Evolutionary conservation across 2,797 vertebrate genomes (phyloP).

Genomic region (Poeciliopsis infans): DNA sequence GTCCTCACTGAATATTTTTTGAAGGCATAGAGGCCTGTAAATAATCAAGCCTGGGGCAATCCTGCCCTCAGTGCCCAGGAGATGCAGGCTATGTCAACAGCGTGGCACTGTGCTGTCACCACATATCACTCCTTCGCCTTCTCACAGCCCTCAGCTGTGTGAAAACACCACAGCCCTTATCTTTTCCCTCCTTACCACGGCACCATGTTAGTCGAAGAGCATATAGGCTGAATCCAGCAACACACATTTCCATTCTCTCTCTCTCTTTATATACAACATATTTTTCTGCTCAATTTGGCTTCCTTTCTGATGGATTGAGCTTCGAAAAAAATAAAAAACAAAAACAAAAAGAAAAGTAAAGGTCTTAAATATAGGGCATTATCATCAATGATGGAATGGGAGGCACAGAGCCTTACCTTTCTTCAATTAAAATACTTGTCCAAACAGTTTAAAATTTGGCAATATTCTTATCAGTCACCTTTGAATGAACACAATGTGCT

Average conservation of each 20-base stretch:
- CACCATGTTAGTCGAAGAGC: conserved; percentile 62
- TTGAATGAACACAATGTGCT: background rate
- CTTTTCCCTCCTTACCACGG: conserved; percentile 58
- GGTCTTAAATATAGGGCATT: conserved; percentile 21
- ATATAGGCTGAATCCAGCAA: conserved; percentile 51
- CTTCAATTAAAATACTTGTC: background rate
- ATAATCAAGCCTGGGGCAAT: conserved; percentile 80
- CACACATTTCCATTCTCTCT: conserved; percentile 29
- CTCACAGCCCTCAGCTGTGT: conserved; percentile 71
- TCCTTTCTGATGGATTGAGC: conserved; percentile 23
- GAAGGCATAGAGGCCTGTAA: conserved; percentile 76
- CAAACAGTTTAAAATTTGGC: background rate
- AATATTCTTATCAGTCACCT: background rate
- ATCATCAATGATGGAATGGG: conserved; percentile 4
- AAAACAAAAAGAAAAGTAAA: background rate
- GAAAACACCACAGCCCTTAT: conserved; percentile 75
- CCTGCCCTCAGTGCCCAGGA: conserved; percentile 77
- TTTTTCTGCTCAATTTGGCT: conserved; percentile 41
- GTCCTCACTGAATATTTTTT: conserved; percentile 69
- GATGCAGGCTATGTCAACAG: conserved; percentile 83
- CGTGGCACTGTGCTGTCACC: conserved; percentile 81
- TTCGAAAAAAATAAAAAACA: conserved; percentile 21
- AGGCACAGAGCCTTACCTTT: background rate
- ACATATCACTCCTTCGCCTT: conserved; percentile 82
- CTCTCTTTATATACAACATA: conserved; percentile 9